Base-by-base conservation (phyloP, 2,113 vertebrate genomes). In the Hippocampus guttulatus region DNA sequence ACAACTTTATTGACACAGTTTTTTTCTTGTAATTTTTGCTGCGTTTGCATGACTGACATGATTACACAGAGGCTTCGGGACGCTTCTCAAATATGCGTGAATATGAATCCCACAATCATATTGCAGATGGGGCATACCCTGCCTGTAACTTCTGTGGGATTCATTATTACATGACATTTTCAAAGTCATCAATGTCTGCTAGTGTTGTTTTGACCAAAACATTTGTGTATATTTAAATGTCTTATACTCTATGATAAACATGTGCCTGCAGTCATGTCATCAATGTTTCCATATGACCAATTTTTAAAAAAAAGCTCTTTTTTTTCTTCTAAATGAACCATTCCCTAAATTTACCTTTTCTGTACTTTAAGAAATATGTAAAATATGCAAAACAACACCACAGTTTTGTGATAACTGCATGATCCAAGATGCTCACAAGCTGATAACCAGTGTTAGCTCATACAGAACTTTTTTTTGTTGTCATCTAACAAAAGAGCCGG, bases 201-300 rank as follows among this genome's bases (percentile, higher is more conserved):
- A 11, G 73, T 73, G 71, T 84, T 78, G 75, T 73, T 82, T 67
- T 65, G 73, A 75, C 74, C 41, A 65, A 65, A 87, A 75, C 62
- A 71, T 84, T 76, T 68, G 75, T 82, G 75, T 82, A 62, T 79
- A 78, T 77, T 74, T 77, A 76, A 87, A 75, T 88, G 74, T 80
- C 80, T 84, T 84, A 85, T 85, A 74, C 62, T 78, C 67, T 81
- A 76, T 86, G 74, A 81, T 87, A 76, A 76, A 85, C 74, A 83
- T 83, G 84, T 87, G 87, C 85, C 85, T 90, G 87, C 82, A 87
- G 85, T 85, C 75, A 73, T 79, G 76, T 67, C 78, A 86, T 87
- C 77, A 82, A 85, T 80, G 84, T 81, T 83, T 84, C 79, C 81
- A 75, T 77, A 78, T 89, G 81, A 83, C 75, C 79, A 89, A 85